phyloP scores from a whole-genome alignment of 2,888 invertebrate genomes.

The Isotomurus palustris region DNA sequence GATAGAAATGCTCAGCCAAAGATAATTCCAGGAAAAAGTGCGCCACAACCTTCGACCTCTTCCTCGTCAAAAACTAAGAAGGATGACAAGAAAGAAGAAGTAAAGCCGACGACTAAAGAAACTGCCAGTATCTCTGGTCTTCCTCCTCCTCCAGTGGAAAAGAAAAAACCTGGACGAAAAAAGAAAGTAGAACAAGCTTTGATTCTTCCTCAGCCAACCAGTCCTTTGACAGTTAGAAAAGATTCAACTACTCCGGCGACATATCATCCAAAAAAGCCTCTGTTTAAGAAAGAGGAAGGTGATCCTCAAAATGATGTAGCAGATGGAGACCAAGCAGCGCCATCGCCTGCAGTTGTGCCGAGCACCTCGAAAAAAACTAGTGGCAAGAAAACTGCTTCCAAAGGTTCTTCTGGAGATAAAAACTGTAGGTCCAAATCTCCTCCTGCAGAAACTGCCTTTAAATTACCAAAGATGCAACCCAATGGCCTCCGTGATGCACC shows the following conservation, averaged over 20 bases:
- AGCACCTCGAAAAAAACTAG: neutral
- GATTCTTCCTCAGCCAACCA: constrained; percentile 36
- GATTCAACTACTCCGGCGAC: constrained; percentile 41
- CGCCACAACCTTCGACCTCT: constrained; percentile 11
- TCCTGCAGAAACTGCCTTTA: neutral
- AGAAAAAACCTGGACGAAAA: constrained; percentile 28
- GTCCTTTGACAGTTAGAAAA: constrained; percentile 44
- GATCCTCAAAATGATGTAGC: neutral
- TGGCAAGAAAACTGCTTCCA: neutral
- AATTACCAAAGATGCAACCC: neutral
- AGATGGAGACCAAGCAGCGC: neutral
- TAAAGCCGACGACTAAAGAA: constrained; percentile 8
- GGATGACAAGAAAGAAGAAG: constrained; percentile 13
- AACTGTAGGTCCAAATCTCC: neutral
- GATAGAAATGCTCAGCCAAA: constrained; percentile 40
- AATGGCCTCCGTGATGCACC: constrained; percentile 60
- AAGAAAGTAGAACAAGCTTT: constrained; percentile 32
- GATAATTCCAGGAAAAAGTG: constrained; percentile 9
- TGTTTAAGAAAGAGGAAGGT: constrained; percentile 2
- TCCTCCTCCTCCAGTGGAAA: too few species aligned
- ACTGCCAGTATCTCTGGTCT: constrained; percentile 2
- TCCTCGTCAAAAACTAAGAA: constrained; percentile 9
- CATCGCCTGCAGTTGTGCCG: neutral
- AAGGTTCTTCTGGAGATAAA: neutral
- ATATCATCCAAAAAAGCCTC: constrained; percentile 19